Percentiles rank a stretch among this genome's conserved stretches.
These are phyloP conservation scores for Antidorcas marsupialis DNA, from an alignment of 2,113 vertebrate species.

Conservation along the genomic window DNA sequence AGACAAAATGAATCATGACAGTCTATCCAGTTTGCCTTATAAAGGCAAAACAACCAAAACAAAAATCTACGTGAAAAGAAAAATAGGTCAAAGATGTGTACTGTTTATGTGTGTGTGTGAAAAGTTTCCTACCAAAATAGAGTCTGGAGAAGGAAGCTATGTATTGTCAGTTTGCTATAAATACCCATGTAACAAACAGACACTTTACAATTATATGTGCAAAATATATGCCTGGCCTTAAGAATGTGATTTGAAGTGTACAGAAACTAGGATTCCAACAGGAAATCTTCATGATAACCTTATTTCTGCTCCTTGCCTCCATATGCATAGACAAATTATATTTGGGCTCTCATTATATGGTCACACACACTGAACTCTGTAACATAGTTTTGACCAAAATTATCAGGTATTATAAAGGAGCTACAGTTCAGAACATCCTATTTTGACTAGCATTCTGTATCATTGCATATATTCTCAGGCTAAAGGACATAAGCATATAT, in stretches of 20 bases:
- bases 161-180: constrained; percentile 43
- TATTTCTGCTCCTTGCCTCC: constrained; percentile 28
- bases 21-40: background rate
- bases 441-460: constrained; percentile 32
- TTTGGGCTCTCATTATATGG: constrained; percentile 6
- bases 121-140: constrained; percentile 38
- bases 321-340: background rate
- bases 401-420: background rate
- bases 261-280: constrained; percentile 15
- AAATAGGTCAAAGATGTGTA: background rate
- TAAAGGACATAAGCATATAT: background rate
- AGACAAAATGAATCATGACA: background rate
- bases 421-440: background rate
- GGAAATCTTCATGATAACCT: background rate
- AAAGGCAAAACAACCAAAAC: background rate
- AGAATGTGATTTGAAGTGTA: background rate
- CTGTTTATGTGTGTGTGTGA: background rate
- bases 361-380: background rate
- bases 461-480: constrained; percentile 1
- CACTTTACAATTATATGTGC: constrained; percentile 9
- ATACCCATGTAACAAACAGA: background rate
- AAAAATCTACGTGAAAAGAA: constrained; percentile 11
- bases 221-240: constrained; percentile 28
- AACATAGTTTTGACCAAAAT: constrained; percentile 24
- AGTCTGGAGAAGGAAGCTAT: constrained; percentile 2